Conservation (phyloP, 2,113 vertebrate genomes). For the Apteryx owenii region DNA sequence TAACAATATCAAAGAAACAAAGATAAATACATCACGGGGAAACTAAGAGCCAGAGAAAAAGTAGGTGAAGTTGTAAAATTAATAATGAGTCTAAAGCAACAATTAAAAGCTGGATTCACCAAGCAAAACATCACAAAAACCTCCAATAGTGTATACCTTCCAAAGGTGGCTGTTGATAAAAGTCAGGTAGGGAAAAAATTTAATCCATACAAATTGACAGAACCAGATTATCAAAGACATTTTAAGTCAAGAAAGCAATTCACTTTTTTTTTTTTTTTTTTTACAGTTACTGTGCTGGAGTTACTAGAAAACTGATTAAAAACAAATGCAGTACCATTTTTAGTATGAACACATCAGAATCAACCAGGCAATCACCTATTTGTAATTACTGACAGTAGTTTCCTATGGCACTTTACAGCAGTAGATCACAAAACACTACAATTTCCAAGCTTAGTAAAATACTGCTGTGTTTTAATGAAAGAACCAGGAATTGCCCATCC, state of each 20-base stretch:
- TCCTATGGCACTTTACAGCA: not conserved
- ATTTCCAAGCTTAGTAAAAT: not conserved
- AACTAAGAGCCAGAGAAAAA: not conserved
- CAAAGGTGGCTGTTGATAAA: not conserved
- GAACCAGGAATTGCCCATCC: not conserved
- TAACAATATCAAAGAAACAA: not conserved
- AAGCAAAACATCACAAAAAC: not conserved
- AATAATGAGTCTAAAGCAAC: not conserved
- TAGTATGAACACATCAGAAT: not conserved
- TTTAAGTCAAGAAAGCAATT: not conserved
- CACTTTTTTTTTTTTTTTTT: not conserved
- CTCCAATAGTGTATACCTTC: not conserved
- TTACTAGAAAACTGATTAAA: not conserved
- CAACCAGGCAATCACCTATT: not conserved
- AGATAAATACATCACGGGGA: not conserved
- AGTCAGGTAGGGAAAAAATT: not conserved
- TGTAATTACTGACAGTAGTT: not conserved
- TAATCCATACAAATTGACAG: not conserved
- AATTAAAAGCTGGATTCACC: not conserved
- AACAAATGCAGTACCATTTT: not conserved
- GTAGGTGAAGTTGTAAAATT: not conserved
- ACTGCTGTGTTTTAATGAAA: not conserved
- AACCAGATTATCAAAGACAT: not conserved
- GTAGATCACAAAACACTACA: not conserved
- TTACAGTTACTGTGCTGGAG: not conserved